phyloP scores from a whole-genome alignment of 1,140 invertebrate genomes.

The Drosophila micromelanica region DNA sequence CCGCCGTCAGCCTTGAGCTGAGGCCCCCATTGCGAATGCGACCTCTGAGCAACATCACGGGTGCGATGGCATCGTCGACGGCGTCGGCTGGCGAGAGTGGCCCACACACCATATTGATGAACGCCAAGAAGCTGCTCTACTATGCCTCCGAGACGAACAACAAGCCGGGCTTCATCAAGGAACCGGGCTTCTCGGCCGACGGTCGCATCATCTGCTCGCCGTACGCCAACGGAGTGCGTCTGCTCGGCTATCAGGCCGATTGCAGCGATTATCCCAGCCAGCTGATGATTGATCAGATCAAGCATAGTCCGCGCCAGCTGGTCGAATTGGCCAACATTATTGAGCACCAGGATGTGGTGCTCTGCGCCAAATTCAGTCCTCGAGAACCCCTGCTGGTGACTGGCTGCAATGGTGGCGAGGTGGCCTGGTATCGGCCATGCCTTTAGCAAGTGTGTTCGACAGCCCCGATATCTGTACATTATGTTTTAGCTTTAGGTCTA shows the following conservation, averaged over 20 bases:
- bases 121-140: slow-evolving; percentile 91
- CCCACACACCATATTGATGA: slow-evolving; percentile 87
- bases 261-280: slow-evolving; percentile 91
- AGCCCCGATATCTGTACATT: slow-evolving; percentile 5
- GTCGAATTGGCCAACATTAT: slow-evolving; percentile 89
- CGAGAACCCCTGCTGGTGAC: slow-evolving; percentile 93
- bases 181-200: slow-evolving; percentile 94
- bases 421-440: slow-evolving; percentile 95
- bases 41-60: slow-evolving; percentile 26
- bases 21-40: slow-evolving; percentile 41
- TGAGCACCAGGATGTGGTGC: slow-evolving; percentile 93
- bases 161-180: slow-evolving; percentile 94
- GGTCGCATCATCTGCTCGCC: slow-evolving; percentile 95
- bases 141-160: slow-evolving; percentile 94
- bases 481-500: slow-evolving; percentile 44
- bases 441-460: slow-evolving; percentile 43
- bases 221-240: slow-evolving; percentile 92
- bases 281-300: slow-evolving; percentile 84
- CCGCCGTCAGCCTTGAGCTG: slow-evolving; percentile 46
- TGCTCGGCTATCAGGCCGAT: slow-evolving; percentile 91
- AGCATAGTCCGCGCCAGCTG: slow-evolving; percentile 81
- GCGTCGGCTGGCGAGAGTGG: slow-evolving; percentile 18
- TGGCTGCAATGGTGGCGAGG: slow-evolving; percentile 93
- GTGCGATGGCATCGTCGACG: neutral
- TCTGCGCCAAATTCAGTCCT: slow-evolving; percentile 96